Base-by-base conservation (phyloP, 2,797 vertebrate genomes). In the Schizothorax lantsangensis region DNA sequence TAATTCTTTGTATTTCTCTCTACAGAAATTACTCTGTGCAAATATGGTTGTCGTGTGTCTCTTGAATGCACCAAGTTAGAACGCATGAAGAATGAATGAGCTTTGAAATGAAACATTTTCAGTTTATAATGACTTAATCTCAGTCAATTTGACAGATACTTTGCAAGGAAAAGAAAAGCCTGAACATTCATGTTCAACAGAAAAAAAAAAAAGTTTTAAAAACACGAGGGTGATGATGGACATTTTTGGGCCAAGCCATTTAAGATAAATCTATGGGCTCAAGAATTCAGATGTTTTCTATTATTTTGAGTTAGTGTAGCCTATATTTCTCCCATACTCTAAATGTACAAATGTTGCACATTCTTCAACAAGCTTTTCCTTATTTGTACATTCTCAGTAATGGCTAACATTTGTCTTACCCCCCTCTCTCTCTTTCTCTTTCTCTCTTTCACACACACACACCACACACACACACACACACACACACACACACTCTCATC, bases 331-430 rank as follows among this genome's bases (percentile, higher is more conserved):
- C 5, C 0, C 14, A 17, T 69, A 36, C 14, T 54, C 86, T 47
- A 23, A 79, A 77, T 69, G 79, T 85, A 49, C 81, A 87, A 79
- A 81, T 78, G 77, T 84, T 68, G 79, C 19, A 77, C 64, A 84
- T 68, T 89, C 66, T 86, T 74, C 72, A 36, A 2, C 5, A 26
- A 84, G 54, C 49, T 45, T 81, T 33, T 81, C 66, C 80, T 86
- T 89, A 49, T 84, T 84, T 81, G 74, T 54, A 68, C 74, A 77
- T 69, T 8, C 33, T 47, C 21, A 40, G 26, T 87, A 49, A 66
- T 59, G 57, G 54, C 64, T 81, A 81, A 86, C 69, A 74, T 26
- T 81, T 52, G 30, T 17, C 47, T 3, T 80, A 49, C 14, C 10
- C 19, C 19, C 15, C 5, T n/a, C 23, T 33, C 1, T 23, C 10